phyloP scores from a whole-genome alignment of 2,888 invertebrate species.

The Allygus modestus region DNA sequence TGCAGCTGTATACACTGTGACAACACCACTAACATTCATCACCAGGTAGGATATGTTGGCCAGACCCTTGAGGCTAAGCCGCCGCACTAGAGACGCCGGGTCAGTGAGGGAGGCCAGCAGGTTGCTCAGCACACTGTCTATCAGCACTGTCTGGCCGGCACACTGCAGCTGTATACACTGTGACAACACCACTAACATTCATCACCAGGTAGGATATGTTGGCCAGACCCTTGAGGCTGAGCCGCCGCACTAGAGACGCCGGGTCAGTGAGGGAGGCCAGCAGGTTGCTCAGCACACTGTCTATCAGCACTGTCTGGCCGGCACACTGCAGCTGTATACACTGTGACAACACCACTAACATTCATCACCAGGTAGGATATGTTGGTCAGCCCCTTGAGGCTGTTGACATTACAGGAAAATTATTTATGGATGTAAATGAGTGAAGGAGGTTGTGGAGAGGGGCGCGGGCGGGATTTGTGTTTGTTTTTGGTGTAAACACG shows the following conservation, averaged over 20 bases:
- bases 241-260: slow-evolving; percentile 79
- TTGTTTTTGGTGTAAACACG: too few species aligned
- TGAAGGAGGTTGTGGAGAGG: too few species aligned
- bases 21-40: too few species aligned
- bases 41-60: too few species aligned
- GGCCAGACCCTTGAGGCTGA: slow-evolving; percentile 82
- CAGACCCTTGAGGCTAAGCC: slow-evolving; percentile 81
- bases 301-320: slow-evolving; percentile 56
- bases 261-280: slow-evolving; percentile 75
- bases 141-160: slow-evolving; percentile 26
- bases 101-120: slow-evolving; percentile 74
- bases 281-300: slow-evolving; percentile 54
- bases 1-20: slow-evolving; percentile 44
- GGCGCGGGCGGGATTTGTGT: too few species aligned
- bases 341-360: slow-evolving; percentile 41
- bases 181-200: too few species aligned
- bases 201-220: slow-evolving; percentile 79
- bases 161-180: slow-evolving; percentile 49
- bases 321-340: slow-evolving; percentile 60
- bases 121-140: slow-evolving; percentile 52
- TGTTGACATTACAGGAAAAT: too few species aligned
- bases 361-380: too few species aligned
- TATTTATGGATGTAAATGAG: too few species aligned
- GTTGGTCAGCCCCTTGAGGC: too few species aligned
- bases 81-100: slow-evolving; percentile 79